These are phyloP conservation scores for Sebastes fasciatus DNA, from an alignment of 2,113 vertebrate genomes.

Conservation along the genomic window DNA sequence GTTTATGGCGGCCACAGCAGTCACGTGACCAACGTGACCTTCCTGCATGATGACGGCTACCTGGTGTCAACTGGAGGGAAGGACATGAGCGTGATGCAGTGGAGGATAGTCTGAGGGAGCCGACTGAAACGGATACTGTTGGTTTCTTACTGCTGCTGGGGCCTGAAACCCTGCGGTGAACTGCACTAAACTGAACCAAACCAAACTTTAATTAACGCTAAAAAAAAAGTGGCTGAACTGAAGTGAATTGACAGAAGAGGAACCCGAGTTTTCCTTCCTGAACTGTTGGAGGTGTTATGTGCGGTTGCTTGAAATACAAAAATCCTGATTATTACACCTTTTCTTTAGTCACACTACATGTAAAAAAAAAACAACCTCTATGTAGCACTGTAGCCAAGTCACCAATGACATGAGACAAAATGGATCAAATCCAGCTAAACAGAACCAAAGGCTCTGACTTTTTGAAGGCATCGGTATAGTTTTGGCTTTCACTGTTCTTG, in stretches of 20 bases:
- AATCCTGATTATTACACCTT: constrained; percentile 30
- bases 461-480: constrained; percentile 40
- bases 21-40: constrained; percentile 97
- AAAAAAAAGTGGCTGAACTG: constrained; percentile 39
- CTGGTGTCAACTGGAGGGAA: constrained; percentile 98
- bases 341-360: constrained; percentile 58
- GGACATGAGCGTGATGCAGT: constrained; percentile 99
- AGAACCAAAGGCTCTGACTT: constrained; percentile 74
- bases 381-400: constrained; percentile 49
- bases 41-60: constrained; percentile 93
- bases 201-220: constrained; percentile 46
- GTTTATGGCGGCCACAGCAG: constrained; percentile 95
- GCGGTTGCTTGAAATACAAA: constrained; percentile 48
- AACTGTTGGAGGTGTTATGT: constrained; percentile 39
- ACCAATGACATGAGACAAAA: constrained; percentile 47
- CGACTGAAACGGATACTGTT: constrained; percentile 8
- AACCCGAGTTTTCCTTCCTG: constrained; percentile 38
- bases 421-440: constrained; percentile 38
- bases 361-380: constrained; percentile 13
- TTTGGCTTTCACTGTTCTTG: constrained; percentile 44
- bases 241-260: constrained; percentile 49
- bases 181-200: constrained; percentile 64
- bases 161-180: constrained; percentile 20
- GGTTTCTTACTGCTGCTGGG: constrained; percentile 28
- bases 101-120: constrained; percentile 91